phyloP scores from a whole-genome alignment of 1,140 invertebrate species.

The Drosophila prosaltans region DNA sequence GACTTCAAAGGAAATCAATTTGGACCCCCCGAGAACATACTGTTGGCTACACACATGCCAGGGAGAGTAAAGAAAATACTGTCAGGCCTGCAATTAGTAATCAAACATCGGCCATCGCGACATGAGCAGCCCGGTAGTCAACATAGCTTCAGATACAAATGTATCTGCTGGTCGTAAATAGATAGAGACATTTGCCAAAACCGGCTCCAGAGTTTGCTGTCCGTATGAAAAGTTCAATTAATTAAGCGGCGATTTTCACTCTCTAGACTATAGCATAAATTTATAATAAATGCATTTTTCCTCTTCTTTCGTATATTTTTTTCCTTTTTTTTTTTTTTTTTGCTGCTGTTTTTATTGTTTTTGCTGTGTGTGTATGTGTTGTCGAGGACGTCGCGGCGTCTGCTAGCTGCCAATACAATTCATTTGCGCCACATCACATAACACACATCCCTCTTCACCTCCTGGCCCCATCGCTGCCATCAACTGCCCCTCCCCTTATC shows the following conservation, averaged over 20 bases:
- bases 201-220: conserved; percentile 39
- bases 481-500: conserved; percentile 4
- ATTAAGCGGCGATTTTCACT: conserved; percentile 61
- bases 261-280: conserved; percentile 55
- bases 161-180: conserved; percentile 10
- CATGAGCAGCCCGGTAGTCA: conserved; percentile 51
- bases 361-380: conserved; percentile 8
- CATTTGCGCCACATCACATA: conserved; percentile 68
- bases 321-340: background rate
- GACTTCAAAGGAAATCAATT: background rate
- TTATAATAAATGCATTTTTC: conserved; percentile 63
- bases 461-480: conserved; percentile 1
- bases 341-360: background rate
- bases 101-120: conserved; percentile 62
- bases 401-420: conserved; percentile 77
- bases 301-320: conserved; percentile 5
- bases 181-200: conserved; percentile 47
- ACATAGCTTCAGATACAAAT: conserved; percentile 54
- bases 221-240: conserved; percentile 74
- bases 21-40: background rate
- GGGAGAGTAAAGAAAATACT: conserved; percentile 20
- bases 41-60: conserved; percentile 3
- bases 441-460: conserved; percentile 18
- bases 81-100: conserved; percentile 71
- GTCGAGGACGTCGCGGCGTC: conserved; percentile 54